Conservation (phyloP, 64 coral and sea anemone species). For the Stichodactyla helianthus region DNA sequence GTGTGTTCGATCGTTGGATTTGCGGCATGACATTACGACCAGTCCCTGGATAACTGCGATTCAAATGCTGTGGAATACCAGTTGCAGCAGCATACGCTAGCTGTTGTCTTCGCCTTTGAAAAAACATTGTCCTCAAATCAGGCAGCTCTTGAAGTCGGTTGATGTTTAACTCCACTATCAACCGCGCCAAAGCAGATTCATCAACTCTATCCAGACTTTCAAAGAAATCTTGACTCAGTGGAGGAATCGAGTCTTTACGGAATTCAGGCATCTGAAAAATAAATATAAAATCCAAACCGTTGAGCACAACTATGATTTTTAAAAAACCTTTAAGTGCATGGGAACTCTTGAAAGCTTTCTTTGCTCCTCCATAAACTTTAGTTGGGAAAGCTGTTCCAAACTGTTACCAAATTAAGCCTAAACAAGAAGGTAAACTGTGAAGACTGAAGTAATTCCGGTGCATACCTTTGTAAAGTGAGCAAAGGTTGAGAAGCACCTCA, state of each 20-base stretch:
- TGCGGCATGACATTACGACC: background rate
- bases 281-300: background rate
- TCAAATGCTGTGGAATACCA: background rate
- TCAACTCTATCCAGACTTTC: conserved; percentile 56
- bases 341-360: background rate
- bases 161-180: conserved; percentile 55
- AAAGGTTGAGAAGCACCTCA: background rate
- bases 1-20: background rate
- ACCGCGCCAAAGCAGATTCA: conserved; percentile 39
- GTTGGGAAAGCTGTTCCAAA: background rate
- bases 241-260: conserved; percentile 28
- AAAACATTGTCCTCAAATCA: conserved; percentile 44
- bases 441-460: background rate
- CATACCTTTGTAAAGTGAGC: background rate
- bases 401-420: background rate
- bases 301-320: background rate
- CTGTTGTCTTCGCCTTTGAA: conserved; percentile 40
- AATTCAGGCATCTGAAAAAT: conserved; percentile 59
- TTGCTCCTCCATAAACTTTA: background rate
- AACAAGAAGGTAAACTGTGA: background rate
- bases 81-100: conserved; percentile 22
- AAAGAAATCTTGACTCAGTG: conserved; percentile 57
- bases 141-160: conserved; percentile 48
- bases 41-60: background rate
- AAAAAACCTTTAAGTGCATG: background rate